These are phyloP conservation scores for Glandiceps talaboti DNA, from an alignment of 53 echinoderm and acorn worm species.

Conservation along the genomic window DNA sequence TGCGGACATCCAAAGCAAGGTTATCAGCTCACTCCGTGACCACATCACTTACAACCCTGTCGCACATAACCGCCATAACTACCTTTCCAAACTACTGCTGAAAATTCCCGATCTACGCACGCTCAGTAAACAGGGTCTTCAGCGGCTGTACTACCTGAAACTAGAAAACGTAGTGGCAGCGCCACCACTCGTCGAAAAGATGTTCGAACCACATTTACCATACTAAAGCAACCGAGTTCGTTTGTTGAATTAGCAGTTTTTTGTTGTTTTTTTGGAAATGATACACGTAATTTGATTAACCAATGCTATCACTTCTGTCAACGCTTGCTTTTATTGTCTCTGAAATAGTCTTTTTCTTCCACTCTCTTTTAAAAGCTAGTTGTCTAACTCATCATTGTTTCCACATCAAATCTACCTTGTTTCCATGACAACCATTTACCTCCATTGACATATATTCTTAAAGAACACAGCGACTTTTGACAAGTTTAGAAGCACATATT, in stretches of 20 bases:
- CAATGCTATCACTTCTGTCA: too few species aligned
- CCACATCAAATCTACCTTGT: too few species aligned
- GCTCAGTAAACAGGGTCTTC: slow-evolving; percentile 89
- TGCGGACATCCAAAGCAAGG: slow-evolving; percentile 73
- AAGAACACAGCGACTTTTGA: too few species aligned
- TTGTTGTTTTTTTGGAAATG: too few species aligned
- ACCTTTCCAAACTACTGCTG: slow-evolving; percentile 84
- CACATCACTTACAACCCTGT: slow-evolving; percentile 99
- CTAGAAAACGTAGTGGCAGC: slow-evolving; percentile 57
- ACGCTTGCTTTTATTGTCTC: too few species aligned
- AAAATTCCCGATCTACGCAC: slow-evolving; percentile 89
- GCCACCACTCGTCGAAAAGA: slow-evolving; percentile 70
- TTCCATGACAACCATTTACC: not conserved
- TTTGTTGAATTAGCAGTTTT: too few species aligned
- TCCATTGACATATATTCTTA: not conserved
- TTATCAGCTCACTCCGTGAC: slow-evolving; percentile 86
- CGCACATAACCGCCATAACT: slow-evolving; percentile 82
- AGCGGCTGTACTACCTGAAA: slow-evolving; percentile 77
- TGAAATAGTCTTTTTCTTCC: too few species aligned
- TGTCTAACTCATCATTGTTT: too few species aligned
- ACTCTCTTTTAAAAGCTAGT: too few species aligned
- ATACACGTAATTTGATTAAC: too few species aligned
- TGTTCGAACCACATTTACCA: slow-evolving; percentile 78
- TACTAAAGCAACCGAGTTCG: too few species aligned
- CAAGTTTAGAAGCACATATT: too few species aligned